Evolutionary conservation across 2,888 invertebrate genomes (phyloP).

Genomic region (Achlya flavicornis): DNA sequence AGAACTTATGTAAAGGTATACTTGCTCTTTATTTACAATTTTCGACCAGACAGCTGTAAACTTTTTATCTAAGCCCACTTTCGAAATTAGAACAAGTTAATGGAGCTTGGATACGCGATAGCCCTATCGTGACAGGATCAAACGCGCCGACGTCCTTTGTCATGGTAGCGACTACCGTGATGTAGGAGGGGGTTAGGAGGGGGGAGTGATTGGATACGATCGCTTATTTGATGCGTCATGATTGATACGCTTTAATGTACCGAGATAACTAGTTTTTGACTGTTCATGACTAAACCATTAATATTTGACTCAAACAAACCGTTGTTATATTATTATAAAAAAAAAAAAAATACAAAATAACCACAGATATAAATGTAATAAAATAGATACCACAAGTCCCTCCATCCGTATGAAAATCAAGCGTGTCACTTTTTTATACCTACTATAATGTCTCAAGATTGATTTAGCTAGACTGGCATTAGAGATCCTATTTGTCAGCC

Average conservation of each 20-base stretch:
- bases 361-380: no score
- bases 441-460: no score
- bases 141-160: slow-evolving; percentile 37
- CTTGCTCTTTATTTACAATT: no score
- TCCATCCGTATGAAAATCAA: no score
- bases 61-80: neutral
- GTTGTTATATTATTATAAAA: no score
- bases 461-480: no score
- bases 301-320: neutral
- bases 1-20: no score
- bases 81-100: neutral
- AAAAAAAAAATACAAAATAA: no score
- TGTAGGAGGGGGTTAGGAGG: slow-evolving; percentile 19
- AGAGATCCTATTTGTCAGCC: no score
- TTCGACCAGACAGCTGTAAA: neutral
- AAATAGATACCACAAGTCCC: no score
- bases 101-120: slow-evolving; percentile 7
- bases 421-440: no score
- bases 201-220: slow-evolving; percentile 19
- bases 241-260: slow-evolving; percentile 13
- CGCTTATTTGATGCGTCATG: slow-evolving; percentile 30
- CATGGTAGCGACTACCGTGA: slow-evolving; percentile 29
- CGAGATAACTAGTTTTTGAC: slow-evolving; percentile 8
- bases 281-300: neutral
- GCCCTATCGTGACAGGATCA: slow-evolving; percentile 37